phyloP scores from a whole-genome alignment of 2,113 vertebrate genomes.

The Oncorhynchus tshawytscha region DNA sequence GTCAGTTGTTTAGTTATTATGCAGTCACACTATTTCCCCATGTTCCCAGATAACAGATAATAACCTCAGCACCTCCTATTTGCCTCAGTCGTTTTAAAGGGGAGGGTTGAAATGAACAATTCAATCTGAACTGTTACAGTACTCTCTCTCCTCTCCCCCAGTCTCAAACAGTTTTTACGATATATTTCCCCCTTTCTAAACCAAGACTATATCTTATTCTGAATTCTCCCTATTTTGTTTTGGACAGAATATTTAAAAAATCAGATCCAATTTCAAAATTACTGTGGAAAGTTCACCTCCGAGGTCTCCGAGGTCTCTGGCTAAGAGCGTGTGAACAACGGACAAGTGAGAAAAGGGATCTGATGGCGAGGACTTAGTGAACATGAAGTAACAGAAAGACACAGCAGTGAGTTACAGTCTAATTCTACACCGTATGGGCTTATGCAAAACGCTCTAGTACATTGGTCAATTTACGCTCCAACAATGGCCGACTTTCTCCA shows the following conservation, averaged over 20 bases:
- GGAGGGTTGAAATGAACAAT: conserved; percentile 90
- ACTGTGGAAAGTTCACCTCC: conserved; percentile 35
- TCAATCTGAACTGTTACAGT: conserved; percentile 73
- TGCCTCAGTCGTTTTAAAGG: conserved; percentile 91
- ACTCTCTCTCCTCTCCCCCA: conserved; percentile 15
- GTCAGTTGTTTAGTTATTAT: conserved; percentile 99
- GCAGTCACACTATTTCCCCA: conserved; percentile 96
- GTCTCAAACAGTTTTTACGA: background rate
- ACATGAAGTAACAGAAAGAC: conserved; percentile 66
- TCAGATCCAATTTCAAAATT: background rate
- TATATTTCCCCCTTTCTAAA: background rate
- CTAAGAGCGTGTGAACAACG: conserved; percentile 37
- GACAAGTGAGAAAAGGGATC: conserved; percentile 52
- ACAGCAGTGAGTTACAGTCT: conserved; percentile 56
- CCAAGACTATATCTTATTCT: background rate
- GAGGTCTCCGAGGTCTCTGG: conserved; percentile 45
- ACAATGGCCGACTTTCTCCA: conserved; percentile 71
- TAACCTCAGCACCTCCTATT: conserved; percentile 95
- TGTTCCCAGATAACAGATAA: conserved; percentile 99
- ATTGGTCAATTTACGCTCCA: conserved; percentile 70
- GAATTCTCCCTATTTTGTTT: background rate
- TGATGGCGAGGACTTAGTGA: conserved; percentile 65
- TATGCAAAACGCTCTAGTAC: conserved; percentile 71
- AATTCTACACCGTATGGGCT: conserved; percentile 61
- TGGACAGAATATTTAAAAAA: background rate